Evolutionary conservation across 2,797 vertebrate species (phyloP), one percentile per base, ranked within the genome.

Genomic region (Siniperca obscura): DNA sequence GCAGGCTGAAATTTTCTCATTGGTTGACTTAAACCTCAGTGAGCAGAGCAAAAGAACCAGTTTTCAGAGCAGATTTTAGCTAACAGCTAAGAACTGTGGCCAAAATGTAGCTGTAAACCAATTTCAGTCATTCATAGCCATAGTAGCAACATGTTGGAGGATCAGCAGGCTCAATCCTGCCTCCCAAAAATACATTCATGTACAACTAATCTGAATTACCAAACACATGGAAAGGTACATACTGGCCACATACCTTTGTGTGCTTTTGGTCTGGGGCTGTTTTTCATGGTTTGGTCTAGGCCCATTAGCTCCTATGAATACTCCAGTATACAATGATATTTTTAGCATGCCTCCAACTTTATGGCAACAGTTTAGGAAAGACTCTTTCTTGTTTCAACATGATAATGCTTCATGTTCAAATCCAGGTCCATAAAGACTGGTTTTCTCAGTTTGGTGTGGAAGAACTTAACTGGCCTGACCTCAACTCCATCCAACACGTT

Each of bases 1-100:
- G 81, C 61, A 57, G 64, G 68, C 52, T 62, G 61, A 70, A 74
- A 76, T 64, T 1, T 79, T 67, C 81, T 71, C 76, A 67, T 38
- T 55, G 74, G 68, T 52, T 12, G 66, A 78, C 70, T 78, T 42
- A 27, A 78, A 83, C 38, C 53, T 83, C 73, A 60, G 57, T 4
- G 11, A 77, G 42, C 44, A 10, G 55, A 75, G 80, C 64, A 48
- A 60, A 36, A 44, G 46, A 52, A 14, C 6, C 53, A 13, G 53
- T 30, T 85, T 25, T 60, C 40, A 67, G 68, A 11, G 5, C 42
- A 59, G 30, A 25, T 61, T 66, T 34, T 46, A 65, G 36, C 19
- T 25, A 60, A 59, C 21, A 64, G 74, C 48, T n/a, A 14, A 50
- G 8, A 70, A 19, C 17, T 30, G 19, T n/a, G 53, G 66, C 27